phyloP scores from a whole-genome alignment of 2,113 vertebrate species.

The Triplophysa dalaica region DNA sequence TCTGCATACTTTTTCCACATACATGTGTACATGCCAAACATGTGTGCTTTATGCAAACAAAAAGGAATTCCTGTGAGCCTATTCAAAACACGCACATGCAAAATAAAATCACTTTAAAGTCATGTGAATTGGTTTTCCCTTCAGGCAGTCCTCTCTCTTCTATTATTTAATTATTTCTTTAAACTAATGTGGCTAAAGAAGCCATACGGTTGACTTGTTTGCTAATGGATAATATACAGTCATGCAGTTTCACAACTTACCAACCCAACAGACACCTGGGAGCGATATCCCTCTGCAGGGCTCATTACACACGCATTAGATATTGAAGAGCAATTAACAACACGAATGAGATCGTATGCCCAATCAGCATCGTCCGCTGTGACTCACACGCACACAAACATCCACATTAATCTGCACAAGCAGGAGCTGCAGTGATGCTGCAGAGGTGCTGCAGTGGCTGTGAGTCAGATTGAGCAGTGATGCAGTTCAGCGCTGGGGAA shows the following conservation, averaged over 20 bases:
- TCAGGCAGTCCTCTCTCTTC: neutral
- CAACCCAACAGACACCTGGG: conserved; percentile 13
- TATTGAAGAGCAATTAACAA: conserved; percentile 34
- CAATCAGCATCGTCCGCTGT: conserved; percentile 26
- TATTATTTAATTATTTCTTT: neutral
- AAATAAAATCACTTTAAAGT: neutral
- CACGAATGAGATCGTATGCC: conserved; percentile 6
- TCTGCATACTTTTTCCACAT: neutral
- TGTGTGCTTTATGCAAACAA: neutral
- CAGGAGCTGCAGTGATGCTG: conserved; percentile 24
- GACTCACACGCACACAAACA: conserved; percentile 27
- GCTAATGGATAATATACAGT: neutral
- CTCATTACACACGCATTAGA: conserved; percentile 39
- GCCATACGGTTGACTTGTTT: neutral
- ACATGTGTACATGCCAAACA: neutral
- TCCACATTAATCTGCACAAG: neutral
- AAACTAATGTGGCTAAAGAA: neutral
- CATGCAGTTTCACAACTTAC: neutral
- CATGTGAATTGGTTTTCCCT: neutral
- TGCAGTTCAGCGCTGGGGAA: conserved; percentile 1
- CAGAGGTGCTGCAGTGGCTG: conserved; percentile 46
- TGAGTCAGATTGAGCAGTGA: neutral
- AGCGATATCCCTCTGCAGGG: conserved; percentile 29
- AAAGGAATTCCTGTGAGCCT: neutral
- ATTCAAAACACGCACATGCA: neutral